Evolutionary conservation across 2,113 vertebrate genomes (phyloP), one percentile per base, ranked within the genome.

Genomic region (Oreochromis aureus): DNA sequence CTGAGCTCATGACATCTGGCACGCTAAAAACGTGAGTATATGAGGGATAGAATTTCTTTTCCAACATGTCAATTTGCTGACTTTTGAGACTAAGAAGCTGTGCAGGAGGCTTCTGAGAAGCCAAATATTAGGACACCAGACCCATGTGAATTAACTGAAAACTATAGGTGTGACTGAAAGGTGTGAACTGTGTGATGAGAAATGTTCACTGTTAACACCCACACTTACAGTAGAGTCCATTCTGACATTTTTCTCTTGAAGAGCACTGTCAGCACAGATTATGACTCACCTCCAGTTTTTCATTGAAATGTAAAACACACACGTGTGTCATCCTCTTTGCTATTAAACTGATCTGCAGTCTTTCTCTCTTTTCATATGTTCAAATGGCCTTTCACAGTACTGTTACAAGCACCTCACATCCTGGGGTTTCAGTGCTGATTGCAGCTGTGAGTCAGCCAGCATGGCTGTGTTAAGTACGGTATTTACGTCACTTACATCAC

Each of bases 1-100:
- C 99, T 0, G 98, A 99, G 89, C 98, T 99, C 79, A 99, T 99
- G 99, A 99, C 99, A 32, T 99, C 99, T 85, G 99, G 99, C 88
- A 99, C 99, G 2, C 95, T 99, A 36, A 99, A 99, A 97, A 99
- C 99, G 98, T 99, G 93, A 99, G 98, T 98, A 81, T n/a, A 36
- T 3, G 18, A 58, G 10, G 5, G 15, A 55, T 30, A 4, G 41
- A 18, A 22, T 39, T 0, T 19, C 1, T 39, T 85, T 63, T 69
- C n/a, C 10, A 15, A 63, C 6, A 63, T 83, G 81, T 13, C 41
- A 3, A 18, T 58, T 58, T 32, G 18, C 3, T 18, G 27, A 73
- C 34, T 78, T 71, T 71, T 7, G 48, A 71, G 6, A 39, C 46
- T 44, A 53, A 27, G 59, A 84, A 78, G 16, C n/a, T 53, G 18